Percentiles rank a stretch among this genome's conserved stretches.
Conservation (phyloP, 2,113 vertebrate genomes). For the Carassius carassius region DNA sequence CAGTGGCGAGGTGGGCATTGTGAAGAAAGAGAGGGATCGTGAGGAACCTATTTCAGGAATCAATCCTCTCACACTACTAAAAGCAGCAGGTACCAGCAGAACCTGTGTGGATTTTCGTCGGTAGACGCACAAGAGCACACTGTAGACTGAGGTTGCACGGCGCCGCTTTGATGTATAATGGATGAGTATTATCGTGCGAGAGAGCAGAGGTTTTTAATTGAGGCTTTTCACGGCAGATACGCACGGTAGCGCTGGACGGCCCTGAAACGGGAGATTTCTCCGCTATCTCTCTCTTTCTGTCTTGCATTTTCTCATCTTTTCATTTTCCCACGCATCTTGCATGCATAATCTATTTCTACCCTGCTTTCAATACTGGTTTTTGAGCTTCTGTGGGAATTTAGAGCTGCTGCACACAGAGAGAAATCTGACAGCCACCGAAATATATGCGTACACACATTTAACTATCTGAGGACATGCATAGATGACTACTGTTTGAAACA, state of each 20-base stretch:
- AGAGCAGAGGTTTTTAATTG: constrained; percentile 50
- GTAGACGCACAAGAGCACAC: not conserved
- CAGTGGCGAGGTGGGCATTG: constrained; percentile 26
- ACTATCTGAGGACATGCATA: not conserved
- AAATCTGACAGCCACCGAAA: constrained; percentile 22
- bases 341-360: constrained; percentile 57
- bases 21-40: constrained; percentile 32
- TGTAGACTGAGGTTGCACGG: not conserved
- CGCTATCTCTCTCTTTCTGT: constrained; percentile 37
- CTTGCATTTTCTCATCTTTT: constrained; percentile 57
- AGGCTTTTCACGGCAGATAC: constrained; percentile 45
- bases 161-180: constrained; percentile 61
- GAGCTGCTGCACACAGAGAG: constrained; percentile 48
- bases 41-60: constrained; percentile 21
- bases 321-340: constrained; percentile 56
- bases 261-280: constrained; percentile 34
- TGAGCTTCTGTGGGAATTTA: constrained; percentile 55
- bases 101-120: not conserved
- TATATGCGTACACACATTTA: constrained; percentile 1
- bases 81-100: constrained; percentile 66
- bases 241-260: constrained; percentile 4
- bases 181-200: constrained; percentile 56
- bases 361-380: constrained; percentile 43
- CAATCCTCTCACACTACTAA: constrained; percentile 69
- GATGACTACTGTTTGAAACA: not conserved